Evolutionary conservation across 2,797 vertebrate species (phyloP).

Genomic region (Tauraco hartlaubi): DNA sequence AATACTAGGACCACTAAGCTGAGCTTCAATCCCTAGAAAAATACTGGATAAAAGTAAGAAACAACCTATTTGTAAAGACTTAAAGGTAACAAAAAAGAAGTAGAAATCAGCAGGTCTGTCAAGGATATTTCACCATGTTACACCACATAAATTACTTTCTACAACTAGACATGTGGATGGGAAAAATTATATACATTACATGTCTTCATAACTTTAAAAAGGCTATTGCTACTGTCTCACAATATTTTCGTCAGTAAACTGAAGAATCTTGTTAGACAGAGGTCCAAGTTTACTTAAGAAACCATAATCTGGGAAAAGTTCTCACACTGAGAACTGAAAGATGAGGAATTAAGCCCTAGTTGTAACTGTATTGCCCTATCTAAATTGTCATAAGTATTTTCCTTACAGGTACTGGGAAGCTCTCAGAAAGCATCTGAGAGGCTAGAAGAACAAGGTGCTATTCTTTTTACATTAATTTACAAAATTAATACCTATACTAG

Average conservation of each 20-base stretch:
- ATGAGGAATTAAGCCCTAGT: not conserved
- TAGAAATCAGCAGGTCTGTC: not conserved
- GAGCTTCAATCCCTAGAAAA: not conserved
- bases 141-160: not conserved
- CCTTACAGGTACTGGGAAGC: not conserved
- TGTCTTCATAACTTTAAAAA: not conserved
- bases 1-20: not conserved
- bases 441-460: not conserved
- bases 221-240: not conserved
- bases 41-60: not conserved
- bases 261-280: not conserved
- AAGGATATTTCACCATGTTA: not conserved
- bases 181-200: not conserved
- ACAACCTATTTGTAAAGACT: not conserved
- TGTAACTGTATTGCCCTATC: not conserved
- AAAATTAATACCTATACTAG: not conserved
- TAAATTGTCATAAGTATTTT: not conserved
- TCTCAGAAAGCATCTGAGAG: not conserved
- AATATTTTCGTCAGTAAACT: not conserved
- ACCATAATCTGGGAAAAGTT: not conserved
- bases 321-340: not conserved
- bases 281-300: not conserved
- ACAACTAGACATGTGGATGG: not conserved
- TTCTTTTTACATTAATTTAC: not conserved
- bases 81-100: not conserved